These are phyloP conservation scores for Phyllostomus discolor DNA, from an alignment of 2,113 vertebrate species.

Conservation along the genomic window DNA sequence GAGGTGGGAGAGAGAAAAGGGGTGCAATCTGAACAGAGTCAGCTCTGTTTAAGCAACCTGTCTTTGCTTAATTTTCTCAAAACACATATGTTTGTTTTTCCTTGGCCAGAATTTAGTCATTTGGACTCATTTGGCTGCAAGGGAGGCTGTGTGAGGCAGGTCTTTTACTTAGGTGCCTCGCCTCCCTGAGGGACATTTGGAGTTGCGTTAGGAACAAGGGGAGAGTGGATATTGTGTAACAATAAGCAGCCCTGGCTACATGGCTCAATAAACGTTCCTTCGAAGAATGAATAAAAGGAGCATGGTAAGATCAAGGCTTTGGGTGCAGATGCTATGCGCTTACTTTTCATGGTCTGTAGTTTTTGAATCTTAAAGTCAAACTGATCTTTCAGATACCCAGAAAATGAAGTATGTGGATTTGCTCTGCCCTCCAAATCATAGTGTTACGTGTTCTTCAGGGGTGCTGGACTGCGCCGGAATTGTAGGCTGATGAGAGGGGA, in stretches of 20 bases:
- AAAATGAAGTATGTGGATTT: not conserved
- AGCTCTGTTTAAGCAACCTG: not conserved
- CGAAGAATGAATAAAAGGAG: not conserved
- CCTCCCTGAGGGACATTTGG: not conserved
- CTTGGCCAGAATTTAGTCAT: not conserved
- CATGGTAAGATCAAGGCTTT: not conserved
- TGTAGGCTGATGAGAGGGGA: not conserved
- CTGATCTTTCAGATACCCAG: not conserved
- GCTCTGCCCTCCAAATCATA: not conserved
- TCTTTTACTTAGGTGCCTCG: not conserved
- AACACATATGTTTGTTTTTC: not conserved
- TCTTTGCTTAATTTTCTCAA: not conserved
- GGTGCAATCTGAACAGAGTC: not conserved
- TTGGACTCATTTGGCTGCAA: not conserved
- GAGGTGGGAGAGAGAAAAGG: not conserved
- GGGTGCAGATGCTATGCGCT: not conserved
- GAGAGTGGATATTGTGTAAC: not conserved
- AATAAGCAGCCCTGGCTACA: not conserved
- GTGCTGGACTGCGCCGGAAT: not conserved
- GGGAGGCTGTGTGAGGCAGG: not conserved
- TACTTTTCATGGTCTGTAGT: not conserved
- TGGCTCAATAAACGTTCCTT: not conserved
- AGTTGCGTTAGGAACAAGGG: not conserved
- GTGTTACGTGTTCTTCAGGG: not conserved
- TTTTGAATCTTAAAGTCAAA: conserved; percentile 1